Evolutionary conservation across 2,113 vertebrate genomes (phyloP).

Genomic region (Oncorhynchus nerka): DNA sequence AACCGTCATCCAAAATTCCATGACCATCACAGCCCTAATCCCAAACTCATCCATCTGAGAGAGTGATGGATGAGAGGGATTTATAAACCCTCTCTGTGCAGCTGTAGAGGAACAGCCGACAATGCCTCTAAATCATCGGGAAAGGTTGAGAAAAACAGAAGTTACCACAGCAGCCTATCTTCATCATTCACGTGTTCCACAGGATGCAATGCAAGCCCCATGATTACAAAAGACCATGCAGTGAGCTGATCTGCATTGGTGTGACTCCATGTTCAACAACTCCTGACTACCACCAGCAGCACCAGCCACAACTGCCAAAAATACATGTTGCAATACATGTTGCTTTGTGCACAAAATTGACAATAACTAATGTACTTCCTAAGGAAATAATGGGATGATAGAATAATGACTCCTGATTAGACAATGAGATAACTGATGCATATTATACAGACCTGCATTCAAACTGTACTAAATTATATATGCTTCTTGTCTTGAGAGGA

Average conservation of each 20-base stretch:
- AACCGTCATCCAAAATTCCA: no score
- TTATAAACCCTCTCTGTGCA: neutral
- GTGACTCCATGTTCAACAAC: neutral
- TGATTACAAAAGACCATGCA: neutral
- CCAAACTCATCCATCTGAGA: no score
- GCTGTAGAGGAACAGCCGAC: neutral
- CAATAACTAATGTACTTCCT: neutral
- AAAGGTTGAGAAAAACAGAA: neutral
- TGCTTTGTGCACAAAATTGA: neutral
- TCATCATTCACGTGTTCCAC: neutral
- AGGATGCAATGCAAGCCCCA: conserved; percentile 1
- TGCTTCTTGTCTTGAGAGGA: neutral
- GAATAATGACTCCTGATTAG: neutral
- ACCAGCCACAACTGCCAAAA: no score
- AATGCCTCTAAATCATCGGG: neutral
- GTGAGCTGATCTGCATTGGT: neutral
- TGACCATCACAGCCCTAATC: no score
- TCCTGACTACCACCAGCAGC: neutral
- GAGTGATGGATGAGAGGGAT: neutral
- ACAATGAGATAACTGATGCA: neutral
- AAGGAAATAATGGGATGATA: neutral
- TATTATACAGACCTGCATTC: no score
- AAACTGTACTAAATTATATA: no score
- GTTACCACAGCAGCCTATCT: neutral
- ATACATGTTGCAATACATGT: neutral